Evolutionary conservation across 2,888 invertebrate genomes (phyloP), one percentile per base, ranked within the genome.

Genomic region (Cantharis lateralis): DNA sequence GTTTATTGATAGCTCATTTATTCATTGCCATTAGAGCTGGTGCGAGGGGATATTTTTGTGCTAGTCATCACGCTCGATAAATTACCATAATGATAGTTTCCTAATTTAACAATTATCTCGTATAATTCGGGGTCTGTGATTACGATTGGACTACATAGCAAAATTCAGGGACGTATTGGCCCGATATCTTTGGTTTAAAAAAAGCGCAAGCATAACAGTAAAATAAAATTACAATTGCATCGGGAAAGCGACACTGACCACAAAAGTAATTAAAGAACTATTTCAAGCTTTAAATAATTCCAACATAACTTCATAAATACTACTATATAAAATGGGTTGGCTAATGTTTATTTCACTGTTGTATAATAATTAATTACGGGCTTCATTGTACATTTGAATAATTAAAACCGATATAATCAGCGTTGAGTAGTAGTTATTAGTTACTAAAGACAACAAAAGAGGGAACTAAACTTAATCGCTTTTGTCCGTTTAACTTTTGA

Each of bases 341-440:
- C 48, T 48, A 48, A 48, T 48, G 48, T 48, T 48, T 48, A 48
- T 48, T 48, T 48, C 48, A 48, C 48, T 48, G 48, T 48, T 48
- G 48, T 48, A 48, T 48, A 48, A 48, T 48, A 48, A 48, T 48
- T 48, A 48, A 48, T 48, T 48, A 48, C 48, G 48, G 48, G 48
- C 48, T 48, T 48, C n/a, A 48, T 48, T 48, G 48, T 48, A 72
- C 76, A 76, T 68, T 76, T 70, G 76, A 72, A 72, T 76, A 76
- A 76, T 76, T 76, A 72, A 20, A 72, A 68, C 48, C 76, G 76
- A 76, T 76, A 76, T 13, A 20, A 73, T 73, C 73, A 62, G 16
- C 72, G 62, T 10, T 71, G 62, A 62, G 28, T 24, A 24, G 62
- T 15, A 62, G 71, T 62, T 62, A 48, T 48, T 48, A 48, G 48